phyloP scores from a whole-genome alignment of 2,113 vertebrate genomes.

The Stegostoma tigrinum region DNA sequence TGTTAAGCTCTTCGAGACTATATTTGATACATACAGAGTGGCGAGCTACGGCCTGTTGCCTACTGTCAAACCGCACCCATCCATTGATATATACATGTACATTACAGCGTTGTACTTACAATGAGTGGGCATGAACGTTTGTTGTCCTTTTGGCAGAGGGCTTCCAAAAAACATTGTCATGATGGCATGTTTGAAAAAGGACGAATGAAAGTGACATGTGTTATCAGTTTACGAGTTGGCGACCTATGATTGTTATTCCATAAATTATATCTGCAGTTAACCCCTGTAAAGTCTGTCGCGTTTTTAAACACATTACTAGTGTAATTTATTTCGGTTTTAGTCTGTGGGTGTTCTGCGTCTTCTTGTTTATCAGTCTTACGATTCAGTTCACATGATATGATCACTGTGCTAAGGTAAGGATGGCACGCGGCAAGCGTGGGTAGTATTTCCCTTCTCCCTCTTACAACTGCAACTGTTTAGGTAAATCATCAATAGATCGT shows the following conservation, averaged over 20 bases:
- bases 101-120: neutral
- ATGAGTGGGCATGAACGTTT: neutral
- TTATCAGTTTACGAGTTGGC: constrained; percentile 36
- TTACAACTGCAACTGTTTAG: neutral
- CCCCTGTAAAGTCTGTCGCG: constrained; percentile 32
- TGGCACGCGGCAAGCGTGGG: neutral
- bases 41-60: neutral
- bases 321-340: constrained; percentile 33
- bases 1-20: neutral
- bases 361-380: neutral
- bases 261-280: constrained; percentile 37
- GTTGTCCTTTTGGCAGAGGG: neutral
- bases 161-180: constrained; percentile 10
- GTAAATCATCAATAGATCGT: neutral
- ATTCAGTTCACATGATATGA: neutral
- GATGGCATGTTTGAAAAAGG: constrained; percentile 15
- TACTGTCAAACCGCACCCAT: neutral
- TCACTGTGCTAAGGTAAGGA: neutral
- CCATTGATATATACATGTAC: neutral
- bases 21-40: neutral
- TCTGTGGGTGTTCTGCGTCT: constrained; percentile 14
- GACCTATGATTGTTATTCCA: constrained; percentile 28
- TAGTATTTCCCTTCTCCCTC: neutral
- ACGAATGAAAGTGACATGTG: constrained; percentile 34
- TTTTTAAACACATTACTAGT: constrained; percentile 32